A percentile compares a stretch with the other conserved stretches of the same genome.
Evolutionary conservation across 2,113 vertebrate species (phyloP).

Genomic region (Colius striatus): DNA sequence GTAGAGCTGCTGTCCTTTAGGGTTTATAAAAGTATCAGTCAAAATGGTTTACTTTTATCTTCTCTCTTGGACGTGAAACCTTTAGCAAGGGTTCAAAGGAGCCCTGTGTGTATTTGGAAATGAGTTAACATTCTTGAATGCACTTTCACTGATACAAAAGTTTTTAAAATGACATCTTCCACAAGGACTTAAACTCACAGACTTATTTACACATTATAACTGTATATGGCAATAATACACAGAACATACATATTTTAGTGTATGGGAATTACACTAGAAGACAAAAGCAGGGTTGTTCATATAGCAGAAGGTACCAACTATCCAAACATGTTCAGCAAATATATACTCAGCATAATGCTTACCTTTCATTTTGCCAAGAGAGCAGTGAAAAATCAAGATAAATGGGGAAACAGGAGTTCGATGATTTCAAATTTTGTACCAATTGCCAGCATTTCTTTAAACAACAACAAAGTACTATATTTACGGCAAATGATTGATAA

Average conservation of each 20-base stretch:
- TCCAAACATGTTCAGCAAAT: neutral
- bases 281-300: neutral
- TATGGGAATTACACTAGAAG: neutral
- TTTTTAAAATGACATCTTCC: neutral
- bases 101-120: neutral
- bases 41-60: neutral
- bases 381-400: neutral
- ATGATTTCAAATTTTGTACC: neutral
- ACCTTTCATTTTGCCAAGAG: neutral
- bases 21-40: neutral
- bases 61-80: neutral
- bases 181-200: neutral
- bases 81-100: neutral
- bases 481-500: neutral
- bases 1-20: neutral
- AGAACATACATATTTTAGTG: neutral
- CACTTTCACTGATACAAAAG: neutral
- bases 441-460: neutral
- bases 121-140: neutral
- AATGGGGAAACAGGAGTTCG: neutral
- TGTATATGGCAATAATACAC: neutral
- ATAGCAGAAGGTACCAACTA: neutral
- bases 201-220: neutral
- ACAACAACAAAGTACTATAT: neutral
- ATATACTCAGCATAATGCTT: neutral